Evolutionary conservation across 92 coral and sea anemone species (phyloP).

Genomic region (Epizoanthus rinbou): DNA sequence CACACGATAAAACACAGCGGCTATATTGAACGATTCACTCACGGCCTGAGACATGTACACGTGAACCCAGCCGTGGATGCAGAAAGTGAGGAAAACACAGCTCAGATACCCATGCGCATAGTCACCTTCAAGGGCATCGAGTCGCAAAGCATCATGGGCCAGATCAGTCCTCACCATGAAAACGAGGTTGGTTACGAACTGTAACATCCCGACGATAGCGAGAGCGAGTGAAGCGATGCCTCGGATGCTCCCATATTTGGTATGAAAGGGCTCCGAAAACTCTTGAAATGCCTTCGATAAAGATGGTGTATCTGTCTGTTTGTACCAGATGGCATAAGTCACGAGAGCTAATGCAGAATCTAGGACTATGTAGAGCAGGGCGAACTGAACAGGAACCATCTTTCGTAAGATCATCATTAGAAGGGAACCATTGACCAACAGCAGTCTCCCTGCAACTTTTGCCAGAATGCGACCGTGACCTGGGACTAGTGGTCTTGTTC

Average conservation of each 20-base stretch:
- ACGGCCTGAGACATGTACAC: constrained; percentile 15
- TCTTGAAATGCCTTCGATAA: constrained; percentile 8
- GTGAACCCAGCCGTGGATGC: constrained; percentile 44
- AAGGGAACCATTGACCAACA: constrained; percentile 2
- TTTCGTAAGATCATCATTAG: constrained; percentile 24
- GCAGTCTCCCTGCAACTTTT: constrained; percentile 23
- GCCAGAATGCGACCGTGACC: constrained; percentile 32
- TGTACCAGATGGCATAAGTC: constrained; percentile 48
- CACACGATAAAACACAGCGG: constrained; percentile 33
- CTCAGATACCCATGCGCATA: constrained; percentile 37
- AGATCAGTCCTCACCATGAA: constrained; percentile 29
- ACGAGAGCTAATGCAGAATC: constrained; percentile 51
- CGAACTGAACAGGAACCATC: constrained; percentile 43
- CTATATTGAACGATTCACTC: constrained; percentile 27
- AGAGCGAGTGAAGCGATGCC: neutral
- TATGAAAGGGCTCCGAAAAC: constrained; percentile 5
- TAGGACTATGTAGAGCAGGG: constrained; percentile 32
- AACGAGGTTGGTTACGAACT: constrained; percentile 33
- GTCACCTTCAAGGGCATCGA: constrained; percentile 19
- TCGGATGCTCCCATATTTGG: neutral
- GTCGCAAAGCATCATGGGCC: constrained; percentile 29
- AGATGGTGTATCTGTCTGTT: constrained; percentile 42
- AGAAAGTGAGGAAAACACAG: neutral
- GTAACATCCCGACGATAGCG: constrained; percentile 14
- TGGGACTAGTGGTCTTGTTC: constrained; percentile 45